These are phyloP conservation scores for Sebastes vulpes DNA, from an alignment of 2,797 vertebrate genomes.

Conservation along the genomic window DNA sequence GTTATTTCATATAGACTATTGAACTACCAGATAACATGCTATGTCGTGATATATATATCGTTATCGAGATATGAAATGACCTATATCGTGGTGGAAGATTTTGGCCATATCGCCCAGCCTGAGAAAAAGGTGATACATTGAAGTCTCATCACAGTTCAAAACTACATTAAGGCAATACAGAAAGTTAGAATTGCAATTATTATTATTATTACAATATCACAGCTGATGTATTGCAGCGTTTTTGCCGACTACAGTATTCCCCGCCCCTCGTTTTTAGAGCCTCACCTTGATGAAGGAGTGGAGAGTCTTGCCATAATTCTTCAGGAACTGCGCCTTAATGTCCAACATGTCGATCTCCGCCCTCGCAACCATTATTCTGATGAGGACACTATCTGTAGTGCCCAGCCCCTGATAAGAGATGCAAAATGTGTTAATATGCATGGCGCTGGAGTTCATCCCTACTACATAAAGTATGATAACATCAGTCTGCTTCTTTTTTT, in stretches of 20 bases:
- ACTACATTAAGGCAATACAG: not conserved
- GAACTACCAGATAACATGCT: too few species aligned
- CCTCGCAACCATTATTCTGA: slow-evolving; percentile 95
- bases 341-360: slow-evolving; percentile 95
- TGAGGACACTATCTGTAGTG: slow-evolving; percentile 93
- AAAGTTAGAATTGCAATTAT: not conserved
- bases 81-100: too few species aligned
- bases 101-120: too few species aligned
- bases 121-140: not conserved
- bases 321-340: slow-evolving; percentile 92
- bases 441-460: fast-evolving
- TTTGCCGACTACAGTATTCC: not conserved
- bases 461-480: not conserved
- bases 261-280: not conserved
- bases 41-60: too few species aligned
- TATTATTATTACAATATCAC: not conserved
- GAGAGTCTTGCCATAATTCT: slow-evolving; percentile 93
- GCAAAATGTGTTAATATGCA: not conserved
- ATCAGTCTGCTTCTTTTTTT: not conserved
- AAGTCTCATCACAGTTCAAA: not conserved
- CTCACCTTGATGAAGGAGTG: slow-evolving; percentile 97
- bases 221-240: slow-evolving; percentile 19
- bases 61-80: too few species aligned
- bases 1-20: too few species aligned
- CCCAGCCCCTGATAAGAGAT: slow-evolving; percentile 89